Conservation (phyloP, 2,113 vertebrate species). For the Lampris incognitus region DNA sequence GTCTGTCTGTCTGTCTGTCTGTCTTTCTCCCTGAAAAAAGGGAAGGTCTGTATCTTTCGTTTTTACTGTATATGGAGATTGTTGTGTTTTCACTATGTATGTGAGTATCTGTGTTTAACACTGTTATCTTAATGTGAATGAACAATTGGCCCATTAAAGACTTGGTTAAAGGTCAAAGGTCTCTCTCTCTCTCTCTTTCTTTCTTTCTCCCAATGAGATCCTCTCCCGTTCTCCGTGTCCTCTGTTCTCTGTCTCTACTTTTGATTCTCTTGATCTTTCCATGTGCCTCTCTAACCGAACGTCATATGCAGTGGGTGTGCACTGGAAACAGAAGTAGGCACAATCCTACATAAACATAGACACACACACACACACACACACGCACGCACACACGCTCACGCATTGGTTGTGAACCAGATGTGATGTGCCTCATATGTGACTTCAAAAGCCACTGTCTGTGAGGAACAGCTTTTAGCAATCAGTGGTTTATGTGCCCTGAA, state of each 20-base stretch:
- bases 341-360: not conserved
- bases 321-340: not conserved
- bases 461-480: conserved; percentile 57
- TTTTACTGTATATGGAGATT: too few species aligned
- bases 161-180: too few species aligned
- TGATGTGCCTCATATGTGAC: conserved; percentile 4
- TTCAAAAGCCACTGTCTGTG: conserved; percentile 29
- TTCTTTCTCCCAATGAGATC: conserved; percentile 43
- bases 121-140: too few species aligned
- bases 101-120: too few species aligned
- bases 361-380: not conserved
- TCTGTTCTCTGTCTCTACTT: not conserved
- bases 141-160: too few species aligned
- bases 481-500: conserved; percentile 49
- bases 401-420: conserved; percentile 7
- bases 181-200: conserved; percentile 13
- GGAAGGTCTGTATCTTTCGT: too few species aligned
- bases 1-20: too few species aligned
- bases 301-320: not conserved
- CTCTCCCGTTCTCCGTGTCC: conserved; percentile 29
- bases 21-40: too few species aligned
- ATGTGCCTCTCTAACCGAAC: not conserved
- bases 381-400: not conserved
- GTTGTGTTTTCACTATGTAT: too few species aligned
- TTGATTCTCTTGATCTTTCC: not conserved